Evolutionary conservation across 1,140 invertebrate species (phyloP).

Genomic region (Lasioglossum albipes): DNA sequence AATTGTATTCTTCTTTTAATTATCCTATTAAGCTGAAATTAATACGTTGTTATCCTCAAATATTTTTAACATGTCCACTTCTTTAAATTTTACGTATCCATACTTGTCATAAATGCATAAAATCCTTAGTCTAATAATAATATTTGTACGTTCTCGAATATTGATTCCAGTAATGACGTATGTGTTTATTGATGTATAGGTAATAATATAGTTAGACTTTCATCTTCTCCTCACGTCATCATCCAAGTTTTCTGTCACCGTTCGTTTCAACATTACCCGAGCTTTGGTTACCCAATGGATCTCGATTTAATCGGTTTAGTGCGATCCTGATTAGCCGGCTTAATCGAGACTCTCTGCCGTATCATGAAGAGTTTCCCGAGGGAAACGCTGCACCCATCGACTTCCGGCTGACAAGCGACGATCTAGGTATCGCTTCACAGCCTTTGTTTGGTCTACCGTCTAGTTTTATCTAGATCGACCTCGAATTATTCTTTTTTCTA

Average conservation of each 20-base stretch:
- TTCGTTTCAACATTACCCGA: not conserved
- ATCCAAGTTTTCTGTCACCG: conserved; percentile 8
- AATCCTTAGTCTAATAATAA: no score
- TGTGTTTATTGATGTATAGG: not conserved
- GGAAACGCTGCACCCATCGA: conserved; percentile 28
- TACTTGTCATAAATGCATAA: no score
- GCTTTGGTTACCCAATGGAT: conserved; percentile 10
- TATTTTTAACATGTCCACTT: no score
- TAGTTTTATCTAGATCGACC: not conserved
- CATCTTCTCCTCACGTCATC: not conserved
- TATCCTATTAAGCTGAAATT: no score
- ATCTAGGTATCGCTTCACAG: not conserved
- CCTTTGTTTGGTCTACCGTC: not conserved
- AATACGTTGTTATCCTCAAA: no score
- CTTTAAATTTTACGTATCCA: no score
- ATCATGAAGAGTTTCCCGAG: conserved; percentile 26
- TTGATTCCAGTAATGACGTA: no score
- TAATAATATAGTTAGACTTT: not conserved
- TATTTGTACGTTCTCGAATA: no score
- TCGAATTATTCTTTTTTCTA: not conserved
- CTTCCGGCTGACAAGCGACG: conserved; percentile 10
- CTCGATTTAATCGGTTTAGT: conserved; percentile 34
- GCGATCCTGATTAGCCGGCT: conserved; percentile 25
- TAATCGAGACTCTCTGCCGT: conserved; percentile 25
- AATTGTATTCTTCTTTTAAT: no score